Base-by-base conservation (phyloP, 2,113 vertebrate species). In the Xyliphius kryptos region DNA sequence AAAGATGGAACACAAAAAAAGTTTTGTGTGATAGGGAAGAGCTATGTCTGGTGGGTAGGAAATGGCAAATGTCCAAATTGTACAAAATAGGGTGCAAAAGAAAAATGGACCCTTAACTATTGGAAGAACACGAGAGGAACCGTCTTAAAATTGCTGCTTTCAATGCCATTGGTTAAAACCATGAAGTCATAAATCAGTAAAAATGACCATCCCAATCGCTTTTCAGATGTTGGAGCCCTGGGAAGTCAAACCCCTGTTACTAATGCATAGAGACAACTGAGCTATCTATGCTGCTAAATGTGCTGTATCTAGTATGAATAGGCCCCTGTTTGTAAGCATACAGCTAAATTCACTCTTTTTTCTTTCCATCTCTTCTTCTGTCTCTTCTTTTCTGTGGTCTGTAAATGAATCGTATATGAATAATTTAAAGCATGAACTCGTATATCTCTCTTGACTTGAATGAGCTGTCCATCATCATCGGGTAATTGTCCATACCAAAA, bases 401-500 rank as follows among this genome's bases (percentile, higher is more conserved):
- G 43, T 14, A 56, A 56, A 46, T 19, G 44, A 56, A 65, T 37
- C 13, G 14, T 40, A 13, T 22, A 49, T 65, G 26, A 65, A 65
- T 65, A 65, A 56, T 65, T 65, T 56, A 65, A 54, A 49, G 22
- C 44, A 40, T 37, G 44, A 56, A 32, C 41, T 56, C 53, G 40
- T 46, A 21, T 22, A 16, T 3, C 21, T n/a, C 17, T 48, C 62
- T 64, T 11, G 56, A 40, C 10, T 15, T 6, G 44, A 65, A 65
- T 46, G 44, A 46, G 20, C 53, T 22, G 44, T 65, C 53, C 3
- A 40, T 65, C 53, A 65, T 48, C 53, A 58, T 44, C 56, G 19
- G 14, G 40, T 46, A 56, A 43, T 46, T 9, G 4, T 55, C 40
- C 52, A 49, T 49, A 56, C 40, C 44, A 48, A 65, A 56, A 36